phyloP scores from a whole-genome alignment of 2,797 vertebrate genomes.

The Steatocranus sp. region DNA sequence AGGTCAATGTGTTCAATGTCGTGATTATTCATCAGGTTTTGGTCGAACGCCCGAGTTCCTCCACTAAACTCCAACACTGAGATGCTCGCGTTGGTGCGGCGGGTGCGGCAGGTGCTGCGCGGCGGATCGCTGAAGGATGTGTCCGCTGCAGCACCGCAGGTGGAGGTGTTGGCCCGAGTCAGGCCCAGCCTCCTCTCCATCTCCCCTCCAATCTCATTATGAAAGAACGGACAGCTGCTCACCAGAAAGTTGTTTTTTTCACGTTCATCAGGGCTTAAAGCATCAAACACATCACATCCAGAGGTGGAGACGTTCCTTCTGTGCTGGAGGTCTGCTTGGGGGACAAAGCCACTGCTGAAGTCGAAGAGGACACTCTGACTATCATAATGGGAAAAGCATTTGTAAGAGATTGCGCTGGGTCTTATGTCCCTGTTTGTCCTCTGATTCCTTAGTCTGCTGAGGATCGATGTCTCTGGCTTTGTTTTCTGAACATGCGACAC shows the following conservation, averaged over 20 bases:
- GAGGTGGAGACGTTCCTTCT: not conserved
- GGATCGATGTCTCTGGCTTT: not conserved
- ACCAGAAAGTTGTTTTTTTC: not conserved
- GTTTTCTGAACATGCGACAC: not conserved
- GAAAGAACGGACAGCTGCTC: not conserved
- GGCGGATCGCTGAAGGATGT: not conserved
- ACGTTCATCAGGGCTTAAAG: not conserved
- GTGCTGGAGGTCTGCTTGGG: not conserved
- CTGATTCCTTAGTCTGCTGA: not conserved
- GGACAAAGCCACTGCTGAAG: not conserved
- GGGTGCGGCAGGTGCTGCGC: not conserved
- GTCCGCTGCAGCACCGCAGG: not conserved
- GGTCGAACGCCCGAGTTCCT: not conserved
- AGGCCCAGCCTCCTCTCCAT: not conserved
- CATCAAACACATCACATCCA: not conserved
- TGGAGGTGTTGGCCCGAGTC: not conserved
- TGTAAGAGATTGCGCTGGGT: not conserved
- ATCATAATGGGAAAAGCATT: slow-evolving; percentile 1
- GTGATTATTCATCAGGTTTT: not conserved
- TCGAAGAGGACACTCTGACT: not conserved
- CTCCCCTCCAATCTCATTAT: not conserved
- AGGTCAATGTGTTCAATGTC: not conserved
- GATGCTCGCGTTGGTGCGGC: not conserved
- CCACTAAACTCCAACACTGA: not conserved
- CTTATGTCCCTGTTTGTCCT: not conserved